A percentile compares a stretch with the other conserved stretches of the same genome.
Evolutionary conservation across 64 coral and sea anemone species (phyloP).

Genomic region (Stylophora pistillata): DNA sequence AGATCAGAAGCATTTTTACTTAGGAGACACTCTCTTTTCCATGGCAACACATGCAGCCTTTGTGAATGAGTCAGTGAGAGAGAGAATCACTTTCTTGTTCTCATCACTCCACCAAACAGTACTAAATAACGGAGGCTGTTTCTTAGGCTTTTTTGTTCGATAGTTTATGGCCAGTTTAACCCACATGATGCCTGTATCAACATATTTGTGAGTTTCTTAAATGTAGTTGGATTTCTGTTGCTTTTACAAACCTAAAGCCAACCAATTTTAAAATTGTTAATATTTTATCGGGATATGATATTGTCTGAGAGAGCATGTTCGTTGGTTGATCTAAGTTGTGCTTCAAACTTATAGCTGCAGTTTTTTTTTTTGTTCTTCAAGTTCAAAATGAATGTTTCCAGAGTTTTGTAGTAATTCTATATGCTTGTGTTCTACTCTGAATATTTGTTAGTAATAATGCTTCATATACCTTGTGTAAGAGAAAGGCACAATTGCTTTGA

Average conservation of each 20-base stretch:
- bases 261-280: conserved; percentile 1
- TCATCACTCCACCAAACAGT: neutral
- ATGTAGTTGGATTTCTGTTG: neutral
- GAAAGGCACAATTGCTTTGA: neutral
- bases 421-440: neutral
- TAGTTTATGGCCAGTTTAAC: conserved; percentile 21
- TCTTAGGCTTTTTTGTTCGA: neutral
- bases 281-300: conserved; percentile 18
- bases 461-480: neutral
- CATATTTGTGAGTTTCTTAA: conserved; percentile 48
- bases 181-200: conserved; percentile 63
- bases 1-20: conserved; percentile 57
- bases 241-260: neutral
- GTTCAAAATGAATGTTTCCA: neutral
- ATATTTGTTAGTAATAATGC: neutral
- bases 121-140: neutral
- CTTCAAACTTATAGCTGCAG: neutral
- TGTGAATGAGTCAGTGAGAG: conserved; percentile 58
- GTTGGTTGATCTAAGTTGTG: neutral
- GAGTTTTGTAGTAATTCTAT: neutral
- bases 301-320: neutral
- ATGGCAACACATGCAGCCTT: conserved; percentile 57
- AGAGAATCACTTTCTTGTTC: conserved; percentile 17
- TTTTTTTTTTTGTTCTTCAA: neutral
- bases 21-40: conserved; percentile 43